These are phyloP conservation scores for Thalassarche chlororhynchos DNA, from an alignment of 2,113 vertebrate species.

Conservation along the genomic window DNA sequence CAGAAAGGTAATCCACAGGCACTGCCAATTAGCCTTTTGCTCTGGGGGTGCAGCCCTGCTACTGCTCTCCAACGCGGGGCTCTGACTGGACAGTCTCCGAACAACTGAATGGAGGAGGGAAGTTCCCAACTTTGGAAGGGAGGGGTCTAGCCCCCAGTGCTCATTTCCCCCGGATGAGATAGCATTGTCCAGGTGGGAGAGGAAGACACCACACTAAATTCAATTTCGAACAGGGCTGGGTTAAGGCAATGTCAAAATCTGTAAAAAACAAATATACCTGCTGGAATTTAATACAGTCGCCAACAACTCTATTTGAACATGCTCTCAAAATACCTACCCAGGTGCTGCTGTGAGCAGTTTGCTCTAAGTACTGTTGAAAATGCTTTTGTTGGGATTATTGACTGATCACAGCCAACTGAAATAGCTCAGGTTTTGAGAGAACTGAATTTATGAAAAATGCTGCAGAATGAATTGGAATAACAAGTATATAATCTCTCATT, in stretches of 20 bases:
- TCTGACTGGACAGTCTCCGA: background rate
- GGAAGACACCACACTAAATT: background rate
- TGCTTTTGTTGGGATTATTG: background rate
- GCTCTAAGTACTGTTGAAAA: background rate
- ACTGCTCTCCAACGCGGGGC: accelerated
- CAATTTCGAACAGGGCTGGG: background rate
- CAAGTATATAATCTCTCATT: background rate
- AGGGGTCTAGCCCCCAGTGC: background rate
- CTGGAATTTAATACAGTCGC: background rate
- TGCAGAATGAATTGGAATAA: background rate
- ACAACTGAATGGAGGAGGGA: background rate
- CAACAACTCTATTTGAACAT: background rate
- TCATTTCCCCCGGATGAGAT: background rate
- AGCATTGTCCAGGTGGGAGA: background rate
- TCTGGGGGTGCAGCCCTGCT: too few relatives aligned
- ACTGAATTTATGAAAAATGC: background rate
- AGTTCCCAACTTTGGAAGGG: background rate
- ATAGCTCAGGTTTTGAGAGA: background rate
- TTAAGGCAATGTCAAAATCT: background rate
- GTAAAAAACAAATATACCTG: accelerated
- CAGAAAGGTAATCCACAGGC: background rate
- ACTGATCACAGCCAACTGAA: background rate
- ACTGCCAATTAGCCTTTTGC: background rate
- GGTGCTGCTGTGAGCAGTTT: background rate
- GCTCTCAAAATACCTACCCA: background rate